phyloP scores from a whole-genome alignment of 2,113 vertebrate genomes.

The Malurus alboscapulatus region DNA sequence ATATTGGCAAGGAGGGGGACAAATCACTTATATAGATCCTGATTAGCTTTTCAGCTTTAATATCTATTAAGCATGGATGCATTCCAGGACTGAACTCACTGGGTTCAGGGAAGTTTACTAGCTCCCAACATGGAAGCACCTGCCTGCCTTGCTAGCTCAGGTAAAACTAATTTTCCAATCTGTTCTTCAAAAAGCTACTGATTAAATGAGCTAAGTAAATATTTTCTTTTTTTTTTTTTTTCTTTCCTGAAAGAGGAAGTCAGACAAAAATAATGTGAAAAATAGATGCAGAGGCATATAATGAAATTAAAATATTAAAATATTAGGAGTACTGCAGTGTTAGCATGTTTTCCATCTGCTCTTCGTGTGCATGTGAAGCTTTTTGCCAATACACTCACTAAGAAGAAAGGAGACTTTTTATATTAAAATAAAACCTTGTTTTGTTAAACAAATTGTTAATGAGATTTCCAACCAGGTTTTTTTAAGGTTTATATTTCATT shows the following conservation, averaged over 20 bases:
- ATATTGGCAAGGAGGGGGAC: neutral
- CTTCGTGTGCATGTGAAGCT: rapidly evolving
- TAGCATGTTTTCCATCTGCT: neutral
- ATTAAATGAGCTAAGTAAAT: neutral
- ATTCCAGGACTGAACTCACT: neutral
- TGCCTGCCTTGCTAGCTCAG: neutral
- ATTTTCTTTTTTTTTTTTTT: neutral
- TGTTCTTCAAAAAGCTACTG: neutral
- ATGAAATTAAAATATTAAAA: constrained; percentile 17
- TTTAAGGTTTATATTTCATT: neutral
- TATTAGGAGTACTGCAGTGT: neutral
- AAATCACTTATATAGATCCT: neutral
- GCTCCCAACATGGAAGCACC: neutral
- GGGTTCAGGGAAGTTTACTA: neutral
- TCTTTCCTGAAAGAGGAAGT: neutral
- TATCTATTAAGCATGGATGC: neutral
- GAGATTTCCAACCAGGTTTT: neutral
- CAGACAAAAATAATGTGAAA: neutral
- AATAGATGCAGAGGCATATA: neutral
- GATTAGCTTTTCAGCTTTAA: neutral
- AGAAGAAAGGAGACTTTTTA: neutral
- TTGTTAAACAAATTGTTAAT: neutral
- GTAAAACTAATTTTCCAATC: neutral
- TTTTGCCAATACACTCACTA: neutral
- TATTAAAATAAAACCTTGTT: neutral